phyloP scores from a whole-genome alignment of 2,113 vertebrate species.

The Salvelinus fontinalis region DNA sequence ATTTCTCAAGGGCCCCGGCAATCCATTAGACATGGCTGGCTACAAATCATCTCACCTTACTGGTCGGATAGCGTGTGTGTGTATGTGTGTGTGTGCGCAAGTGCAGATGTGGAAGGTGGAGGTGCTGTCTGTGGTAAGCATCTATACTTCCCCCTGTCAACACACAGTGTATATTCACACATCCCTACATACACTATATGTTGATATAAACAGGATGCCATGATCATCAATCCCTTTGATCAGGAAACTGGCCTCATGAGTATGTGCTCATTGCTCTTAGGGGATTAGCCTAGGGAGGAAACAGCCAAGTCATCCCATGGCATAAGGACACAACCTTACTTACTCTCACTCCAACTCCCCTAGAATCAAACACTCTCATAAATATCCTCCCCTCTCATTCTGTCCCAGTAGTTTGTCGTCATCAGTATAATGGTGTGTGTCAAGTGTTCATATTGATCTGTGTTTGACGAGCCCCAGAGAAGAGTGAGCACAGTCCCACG shows the following conservation, averaged over 20 bases:
- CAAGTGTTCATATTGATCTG: constrained; percentile 21
- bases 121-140: not conserved
- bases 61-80: constrained; percentile 9
- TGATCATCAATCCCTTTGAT: no score
- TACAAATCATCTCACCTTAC: constrained; percentile 73
- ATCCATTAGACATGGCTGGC: constrained; percentile 73
- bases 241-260: not conserved
- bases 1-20: constrained; percentile 73
- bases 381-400: constrained; percentile 6
- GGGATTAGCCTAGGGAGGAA: no score
- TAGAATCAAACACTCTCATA: not conserved
- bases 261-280: not conserved
- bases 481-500: not conserved
- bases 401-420: constrained; percentile 8
- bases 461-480: not conserved
- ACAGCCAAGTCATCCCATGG: not conserved
- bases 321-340: not conserved
- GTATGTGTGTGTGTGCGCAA: constrained; percentile 5
- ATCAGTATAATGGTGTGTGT: constrained; percentile 24
- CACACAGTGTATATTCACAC: not conserved
- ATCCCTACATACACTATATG: not conserved
- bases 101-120: not conserved
- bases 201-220: no score
- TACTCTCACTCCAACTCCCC: not conserved
- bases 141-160: no score